Conservation (phyloP, 2,797 vertebrate genomes). For the Morus bassanus region DNA sequence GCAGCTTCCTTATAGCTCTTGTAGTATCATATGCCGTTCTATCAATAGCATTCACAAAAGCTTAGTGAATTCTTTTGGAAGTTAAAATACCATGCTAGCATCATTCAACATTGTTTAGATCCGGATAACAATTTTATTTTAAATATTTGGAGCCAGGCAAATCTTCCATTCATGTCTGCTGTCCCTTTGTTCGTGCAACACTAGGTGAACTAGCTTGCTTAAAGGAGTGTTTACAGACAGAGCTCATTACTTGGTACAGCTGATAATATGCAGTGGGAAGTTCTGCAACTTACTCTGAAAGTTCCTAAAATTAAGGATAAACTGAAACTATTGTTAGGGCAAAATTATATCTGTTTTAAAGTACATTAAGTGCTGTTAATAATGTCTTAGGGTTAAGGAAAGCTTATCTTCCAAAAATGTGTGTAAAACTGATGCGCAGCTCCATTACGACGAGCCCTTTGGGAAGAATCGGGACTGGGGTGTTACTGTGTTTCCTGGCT, state of each 20-base stretch:
- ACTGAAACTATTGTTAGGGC: constrained; percentile 2
- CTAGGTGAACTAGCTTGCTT: background rate
- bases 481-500: background rate
- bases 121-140: background rate
- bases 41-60: background rate
- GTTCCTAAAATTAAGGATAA: background rate
- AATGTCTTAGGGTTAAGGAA: background rate
- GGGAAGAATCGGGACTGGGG: background rate
- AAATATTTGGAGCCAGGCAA: background rate
- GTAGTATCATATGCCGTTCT: background rate
- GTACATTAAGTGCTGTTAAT: constrained; percentile 4
- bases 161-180: background rate
- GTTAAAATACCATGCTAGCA: background rate
- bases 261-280: background rate
- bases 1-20: background rate
- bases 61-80: background rate
- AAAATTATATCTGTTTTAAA: background rate
- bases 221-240: background rate
- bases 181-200: background rate
- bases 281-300: background rate
- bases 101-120: background rate
- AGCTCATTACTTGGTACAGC: background rate
- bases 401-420: background rate
- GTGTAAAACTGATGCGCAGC: rapidly evolving
- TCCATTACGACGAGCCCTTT: background rate